Base-by-base conservation (phyloP, 2,888 invertebrate genomes). In the Campaea margaritaria region DNA sequence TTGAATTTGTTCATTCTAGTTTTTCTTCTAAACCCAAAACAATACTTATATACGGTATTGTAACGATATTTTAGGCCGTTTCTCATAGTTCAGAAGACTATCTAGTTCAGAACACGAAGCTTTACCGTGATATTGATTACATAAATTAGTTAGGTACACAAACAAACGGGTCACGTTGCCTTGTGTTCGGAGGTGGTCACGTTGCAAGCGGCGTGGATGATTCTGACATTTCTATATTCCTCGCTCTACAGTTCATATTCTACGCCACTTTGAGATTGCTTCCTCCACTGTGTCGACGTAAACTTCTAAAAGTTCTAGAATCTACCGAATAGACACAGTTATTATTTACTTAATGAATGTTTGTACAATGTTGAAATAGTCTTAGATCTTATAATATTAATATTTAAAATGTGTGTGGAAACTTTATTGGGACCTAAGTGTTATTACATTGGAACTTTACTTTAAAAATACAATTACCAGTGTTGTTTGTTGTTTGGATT, bases 141-240 rank as follows among this genome's bases (percentile, higher is more conserved):
- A 36, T 36, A 1, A n/a, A 36, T 1, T 3, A 12, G 5, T n/a
- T 12, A 36, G n/a, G 31, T 9, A 11, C 10, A 36, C 36, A 36
- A 36, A 36, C 36, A 36, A 34, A 7, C 10, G 10, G 36, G 36
- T 36, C 36, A 36, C 36, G 76, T 79, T 74, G 62, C 52, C 42
- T 43, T 39, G 38, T 39, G 48, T 12, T 21, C 21, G 5, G n/a
- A 49, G 47, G 63, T 69, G 78, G 93, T 94, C 94, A 94, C 94
- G 94, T 94, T 94, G 93, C 93, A 89, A 81, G 90, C 91, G 93
- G 93, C 93, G 93, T 94, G 94, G 91, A 76, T 64, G 60, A 67
- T 45, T 39, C 36, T 79, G 59, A 62, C 75, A 74, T 71, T 73
- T 78, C 56, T 62, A 56, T 68, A 69, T 31, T 73, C 67, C 67